Evolutionary conservation across 2,797 vertebrate species (phyloP), one percentile per base, ranked within the genome.

Genomic region (Peromyscus attwateri): DNA sequence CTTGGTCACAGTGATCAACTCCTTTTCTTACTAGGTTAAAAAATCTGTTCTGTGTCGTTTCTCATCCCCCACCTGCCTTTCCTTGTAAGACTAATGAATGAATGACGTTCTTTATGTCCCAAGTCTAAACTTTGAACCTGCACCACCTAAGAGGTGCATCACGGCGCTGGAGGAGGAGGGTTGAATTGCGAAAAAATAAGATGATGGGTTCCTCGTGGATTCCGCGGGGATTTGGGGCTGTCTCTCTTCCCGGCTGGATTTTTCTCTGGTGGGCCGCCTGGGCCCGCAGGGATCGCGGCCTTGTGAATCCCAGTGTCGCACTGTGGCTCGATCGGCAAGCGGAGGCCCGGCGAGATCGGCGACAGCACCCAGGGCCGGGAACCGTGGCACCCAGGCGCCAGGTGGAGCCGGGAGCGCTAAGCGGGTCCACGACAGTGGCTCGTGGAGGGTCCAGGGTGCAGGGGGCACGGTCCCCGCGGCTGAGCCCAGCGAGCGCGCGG

Each of bases 91-190:
- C 82, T 43, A 80, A 80, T 31, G 73, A 80, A 80, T 31, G 73
- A 66, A 68, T 6, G n/a, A 37, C 3, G 10, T 64, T 31, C 34
- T 66, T 80, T 70, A 31, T 57, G 66, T 34, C 37, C 57, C 62
- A 73, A 49, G 68, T 87, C 81, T 91, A 14, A 96, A 96, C 76
- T 95, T 85, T n/a, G 77, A 89, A 79, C 55, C 29, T 3, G 8
- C 19, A 21, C 52, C 31, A 34, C 66, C 55, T n/a, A 77, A 77
- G 75, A 68, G 60, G 91, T 8, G 62, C 43, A 79, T 84, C 91
- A 3, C 0, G 83, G 88, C 49, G 29, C 71, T 49, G 0, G 10
- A 60, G 34, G n/a, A 23, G 29, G 31, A 46, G n/a, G 25, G 37
- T 46, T 43, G 68, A 3, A 40, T 29, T 40, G 23, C n/a, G 52